Base-by-base conservation (phyloP, 37 sponge, comb jelly and placozoan genomes). In the Haliclona indistincta region DNA sequence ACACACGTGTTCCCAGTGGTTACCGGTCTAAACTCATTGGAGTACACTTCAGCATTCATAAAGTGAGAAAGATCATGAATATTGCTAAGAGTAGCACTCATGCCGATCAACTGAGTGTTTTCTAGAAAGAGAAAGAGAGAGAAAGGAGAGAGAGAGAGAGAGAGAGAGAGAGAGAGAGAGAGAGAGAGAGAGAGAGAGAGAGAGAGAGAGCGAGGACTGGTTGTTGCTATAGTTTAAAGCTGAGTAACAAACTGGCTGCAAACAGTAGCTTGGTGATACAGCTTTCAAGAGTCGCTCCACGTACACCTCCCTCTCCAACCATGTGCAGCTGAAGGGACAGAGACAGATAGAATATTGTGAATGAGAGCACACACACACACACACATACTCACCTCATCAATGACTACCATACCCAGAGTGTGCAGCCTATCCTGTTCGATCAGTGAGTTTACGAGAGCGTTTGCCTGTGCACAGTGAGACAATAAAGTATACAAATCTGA, bases 21-120 rank as follows among this genome's bases (percentile, higher is more conserved):
- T n/a, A 94, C 95, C 25, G 95, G 95, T 80, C 95, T 81, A 85
- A 94, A 94, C 38, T 89, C 78, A 32, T 74, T 79, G 40, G 75
- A 56, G 67, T 74, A 90, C 45, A 90, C 65, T 28, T 86, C 66
- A 17, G 95, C 95, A 28, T 38, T 62, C 41, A 97, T 73, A 65
- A 97, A 97, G 15, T n/a, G 13, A 0, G 88, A 91, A 22, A 97
- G 52, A 8, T 91, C 86, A n/a, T 39, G 1, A 38, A 88, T 62
- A 67, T 97, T 97, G 64, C 84, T 82, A 22, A 97, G 89, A 22
- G 97, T 97, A 25, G 97, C 97, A 84, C 94, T 97, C 97, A 97
- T 97, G 4, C 97, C 97, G 0, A 93, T 66, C 1, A 97, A 47
- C 75, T 90, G 91, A 2, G 74, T 81, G 44, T 7, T 8, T 17